Evolutionary conservation across 2,888 invertebrate species (phyloP), one percentile per base, ranked within the genome.

Genomic region (Nyleta sp.): DNA sequence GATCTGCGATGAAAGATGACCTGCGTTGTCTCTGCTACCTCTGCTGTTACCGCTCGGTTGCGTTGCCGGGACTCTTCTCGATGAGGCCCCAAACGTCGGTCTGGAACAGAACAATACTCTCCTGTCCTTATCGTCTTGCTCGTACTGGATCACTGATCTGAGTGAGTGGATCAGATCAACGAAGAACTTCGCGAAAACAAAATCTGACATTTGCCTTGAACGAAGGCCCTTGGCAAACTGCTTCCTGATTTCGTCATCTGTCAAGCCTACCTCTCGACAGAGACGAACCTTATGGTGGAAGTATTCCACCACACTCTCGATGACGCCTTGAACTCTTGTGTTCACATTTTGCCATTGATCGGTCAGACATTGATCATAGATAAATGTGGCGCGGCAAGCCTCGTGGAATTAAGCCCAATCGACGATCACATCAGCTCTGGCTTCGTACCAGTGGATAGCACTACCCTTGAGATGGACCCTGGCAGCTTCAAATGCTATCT

Each of bases 401-500:
- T 7, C 8, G 11, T 13, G 2, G 38, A 59, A 59, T 0, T 31
- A 1, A 1, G 11, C 11, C 75, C 75, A 75, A 20, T 75, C 44
- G 11, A 42, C 18, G 5, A 57, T 3, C 1, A 8, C 28, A 17
- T 35, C 42, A 4, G 22, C 38, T 48, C 22, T 18, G 8, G 57
- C 65, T 0, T 74, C 74, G 20, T 57, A 67, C 74, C 74, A 74
- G 15, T 65, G 28, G n/a, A 15, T 13, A 8, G 50, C 73, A 8
- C 15, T 40, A 5, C 35, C 42, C 13, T 50, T 57, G 15, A 74
- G n/a, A 35, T 74, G 59, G 1, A 52, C 6, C 1, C 52, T 15
- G 0, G 74, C 74, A 22, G 59, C 42, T 13, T 67, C 74, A 24
- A 74, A 74, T n/a, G 74, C 67, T 44, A 74, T 67, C 10, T 13